Base-by-base conservation (phyloP, 64 coral and sea anemone species). In the Montipora sp. region DNA sequence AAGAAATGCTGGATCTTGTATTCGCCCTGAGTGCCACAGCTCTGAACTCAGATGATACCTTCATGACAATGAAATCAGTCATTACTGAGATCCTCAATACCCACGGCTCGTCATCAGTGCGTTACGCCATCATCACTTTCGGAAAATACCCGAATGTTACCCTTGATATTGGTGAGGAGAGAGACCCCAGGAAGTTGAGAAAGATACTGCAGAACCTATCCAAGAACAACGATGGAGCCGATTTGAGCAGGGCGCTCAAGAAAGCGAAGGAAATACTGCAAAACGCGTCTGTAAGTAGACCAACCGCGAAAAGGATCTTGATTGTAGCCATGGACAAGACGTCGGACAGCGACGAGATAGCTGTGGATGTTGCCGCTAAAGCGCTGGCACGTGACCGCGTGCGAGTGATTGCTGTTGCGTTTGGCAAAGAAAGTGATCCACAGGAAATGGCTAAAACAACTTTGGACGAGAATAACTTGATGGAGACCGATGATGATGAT, bases 241-340 rank as follows among this genome's bases (percentile, higher is more conserved):
- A 91, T 83, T 47, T 91, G 7, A 65, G 79, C 12, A 83, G 80
- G 12, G 71, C 90, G 1, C 69, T 91, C 11, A 67, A 36, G 53
- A 75, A 83, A 84, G 90, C 90, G 18, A 59, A 36, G 65, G 69
- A 83, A 53, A 48, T 91, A 68, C 80, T 91, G 44, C 47, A 91
- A 13, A 73, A 18, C 11, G 70, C 90, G 46, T 51, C 63, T 4
- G 13, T 59, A 46, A 76, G 15, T 73, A 61, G 90, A 43, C 79
- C 80, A 7, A 45, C 43, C 46, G 70, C 70, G 15, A 91, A 91
- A 59, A 91, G 73, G 51, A 74, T 91, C 27, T 23, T 91, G 21
- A 78, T 91, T 45, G 70, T 91, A 23, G 80, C 81, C n/a, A 91
- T 84, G 90, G 90, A 91, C 14, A 91, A 84, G 55, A 76, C 72